Evolutionary conservation across 2,888 invertebrate species (phyloP), one percentile per base, ranked within the genome.

Genomic region (Cynaeus angustus): DNA sequence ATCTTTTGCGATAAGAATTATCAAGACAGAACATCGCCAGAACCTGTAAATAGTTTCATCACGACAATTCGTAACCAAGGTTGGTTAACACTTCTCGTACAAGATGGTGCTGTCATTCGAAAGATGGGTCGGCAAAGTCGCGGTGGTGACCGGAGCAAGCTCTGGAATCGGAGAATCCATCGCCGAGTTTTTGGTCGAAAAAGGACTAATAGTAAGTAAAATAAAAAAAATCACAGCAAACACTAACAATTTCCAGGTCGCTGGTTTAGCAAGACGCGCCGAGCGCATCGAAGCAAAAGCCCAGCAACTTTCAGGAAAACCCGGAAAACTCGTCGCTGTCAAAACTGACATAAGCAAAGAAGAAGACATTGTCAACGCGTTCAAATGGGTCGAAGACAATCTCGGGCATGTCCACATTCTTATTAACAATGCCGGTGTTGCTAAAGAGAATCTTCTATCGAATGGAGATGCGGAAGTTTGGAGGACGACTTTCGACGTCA

Each of bases 121-220:
- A 13, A 88, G 89, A 53, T 91, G 90, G 90, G 76, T 79, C 3
- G 89, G 88, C 71, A 88, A 88, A 76, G 87, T 89, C 0, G 91
- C 90, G 0, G 86, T 91, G 12, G 89, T 91, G 52, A 91, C 90
- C 0, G 91, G 91, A 0, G 90, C 89, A 6, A 90, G 90, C 79
- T 85, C 87, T 0, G 91, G 90, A 3, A 90, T 91, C 64, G 91
- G 89, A n/a, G 86, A 86, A 1, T 86, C 86, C 4, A 84, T 88
- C 45, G 83, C 83, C 3, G 77, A 81, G 72, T 84, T 85, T 64
- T 80, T 89, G 33, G 84, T 86, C 0, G 81, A 84, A 46, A 81
- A 84, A 4, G 90, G 89, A 0, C 74, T 90, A 64, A 85, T 85
- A 64, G 90, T 90, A 75, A 77, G 12, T n/a, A n/a, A n/a, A n/a